Evolutionary conservation across 2,888 invertebrate species (phyloP).

Genomic region (Melieria crassipennis): DNA sequence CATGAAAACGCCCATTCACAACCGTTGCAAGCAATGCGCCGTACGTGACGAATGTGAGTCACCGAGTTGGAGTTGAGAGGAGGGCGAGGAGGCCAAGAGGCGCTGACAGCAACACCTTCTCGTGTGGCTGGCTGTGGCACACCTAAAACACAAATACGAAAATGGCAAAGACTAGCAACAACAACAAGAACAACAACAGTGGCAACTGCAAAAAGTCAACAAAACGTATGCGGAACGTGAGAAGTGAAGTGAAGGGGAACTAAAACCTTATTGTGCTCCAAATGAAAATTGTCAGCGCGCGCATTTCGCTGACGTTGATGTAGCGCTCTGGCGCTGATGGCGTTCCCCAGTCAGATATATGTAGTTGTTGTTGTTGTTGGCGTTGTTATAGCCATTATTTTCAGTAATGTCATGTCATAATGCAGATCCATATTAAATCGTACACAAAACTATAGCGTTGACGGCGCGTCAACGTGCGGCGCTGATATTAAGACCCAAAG

Average conservation of each 20-base stretch:
- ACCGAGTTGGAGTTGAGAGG: too few species aligned
- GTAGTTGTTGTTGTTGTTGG: neutral
- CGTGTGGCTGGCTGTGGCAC: constrained; percentile 3
- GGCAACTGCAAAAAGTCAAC: neutral
- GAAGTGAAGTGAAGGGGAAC: neutral
- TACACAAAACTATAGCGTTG: constrained; percentile 4
- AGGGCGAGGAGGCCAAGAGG: too few species aligned
- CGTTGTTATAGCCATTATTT: constrained; percentile 10
- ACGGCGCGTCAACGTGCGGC: too few species aligned
- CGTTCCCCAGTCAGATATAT: too few species aligned
- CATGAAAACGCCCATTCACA: too few species aligned
- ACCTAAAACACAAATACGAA: constrained; percentile 6
- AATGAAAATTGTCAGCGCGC: constrained; percentile 9
- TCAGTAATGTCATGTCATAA: constrained; percentile 40
- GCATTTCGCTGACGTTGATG: constrained; percentile 20
- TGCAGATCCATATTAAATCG: constrained; percentile 42
- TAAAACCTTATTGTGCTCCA: constrained; percentile 3
- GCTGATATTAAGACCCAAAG: too few species aligned
- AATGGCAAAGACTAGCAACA: neutral
- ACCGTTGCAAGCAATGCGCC: too few species aligned
- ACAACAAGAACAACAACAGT: neutral
- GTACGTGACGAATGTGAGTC: too few species aligned
- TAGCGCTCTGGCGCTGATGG: neutral
- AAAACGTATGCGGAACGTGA: neutral
- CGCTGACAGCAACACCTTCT: too few species aligned